Evolutionary conservation across 2,113 vertebrate species (phyloP).

Genomic region (Dromas ardeola): DNA sequence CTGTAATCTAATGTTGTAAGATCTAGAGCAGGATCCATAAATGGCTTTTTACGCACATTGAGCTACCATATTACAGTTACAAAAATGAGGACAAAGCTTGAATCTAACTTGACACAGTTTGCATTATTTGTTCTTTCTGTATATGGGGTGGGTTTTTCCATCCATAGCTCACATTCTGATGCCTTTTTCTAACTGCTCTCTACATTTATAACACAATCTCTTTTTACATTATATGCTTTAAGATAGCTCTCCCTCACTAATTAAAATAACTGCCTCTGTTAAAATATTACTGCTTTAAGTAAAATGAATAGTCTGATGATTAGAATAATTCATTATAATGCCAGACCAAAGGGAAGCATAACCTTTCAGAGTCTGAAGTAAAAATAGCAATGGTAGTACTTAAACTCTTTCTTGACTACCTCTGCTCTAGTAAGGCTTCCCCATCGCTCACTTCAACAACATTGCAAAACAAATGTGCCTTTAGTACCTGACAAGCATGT

Average conservation of each 20-base stretch:
- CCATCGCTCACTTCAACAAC: neutral
- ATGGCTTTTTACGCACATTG: neutral
- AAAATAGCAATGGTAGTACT: neutral
- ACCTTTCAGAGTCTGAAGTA: neutral
- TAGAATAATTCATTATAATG: neutral
- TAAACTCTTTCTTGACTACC: neutral
- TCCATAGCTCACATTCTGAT: neutral
- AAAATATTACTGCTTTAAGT: slow-evolving; percentile 27
- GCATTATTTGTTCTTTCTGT: neutral
- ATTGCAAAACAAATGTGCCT: neutral
- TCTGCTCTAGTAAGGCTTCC: neutral
- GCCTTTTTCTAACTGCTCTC: neutral
- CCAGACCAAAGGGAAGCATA: neutral
- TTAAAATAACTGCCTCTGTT: neutral
- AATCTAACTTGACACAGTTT: neutral
- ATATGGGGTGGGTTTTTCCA: neutral
- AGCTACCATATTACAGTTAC: neutral
- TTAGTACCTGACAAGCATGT: neutral
- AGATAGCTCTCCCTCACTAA: neutral
- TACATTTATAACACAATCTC: neutral
- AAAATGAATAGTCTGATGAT: neutral
- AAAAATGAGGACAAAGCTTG: neutral
- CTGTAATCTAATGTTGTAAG: neutral
- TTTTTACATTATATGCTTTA: neutral
- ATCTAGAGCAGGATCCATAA: neutral